A percentile compares a stretch with the other conserved stretches of the same genome.
These are phyloP conservation scores for Crenichthys baileyi DNA, from an alignment of 2,797 vertebrate genomes.

Conservation along the genomic window DNA sequence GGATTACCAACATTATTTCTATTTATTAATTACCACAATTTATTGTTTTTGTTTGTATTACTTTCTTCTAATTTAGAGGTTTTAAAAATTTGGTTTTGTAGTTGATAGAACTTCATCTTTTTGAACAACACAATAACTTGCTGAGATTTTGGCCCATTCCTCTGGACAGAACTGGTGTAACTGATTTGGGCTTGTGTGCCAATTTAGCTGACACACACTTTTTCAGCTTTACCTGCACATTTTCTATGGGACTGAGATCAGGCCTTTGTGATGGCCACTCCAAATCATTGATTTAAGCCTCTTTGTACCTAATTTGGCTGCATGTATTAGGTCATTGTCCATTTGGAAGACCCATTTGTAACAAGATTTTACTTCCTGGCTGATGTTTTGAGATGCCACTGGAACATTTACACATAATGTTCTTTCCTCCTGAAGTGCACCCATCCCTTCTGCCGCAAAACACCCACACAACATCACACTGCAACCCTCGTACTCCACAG, in stretches of 20 bases:
- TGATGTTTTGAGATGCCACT: not conserved
- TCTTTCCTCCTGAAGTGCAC: not conserved
- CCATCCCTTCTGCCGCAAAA: not conserved
- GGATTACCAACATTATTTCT: not conserved
- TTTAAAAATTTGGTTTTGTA: not conserved
- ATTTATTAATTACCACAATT: not conserved
- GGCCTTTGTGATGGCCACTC: not conserved
- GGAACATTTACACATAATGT: not conserved
- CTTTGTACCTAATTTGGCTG: not conserved
- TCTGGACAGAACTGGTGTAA: not conserved
- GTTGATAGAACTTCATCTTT: not conserved
- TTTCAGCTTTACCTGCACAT: not conserved
- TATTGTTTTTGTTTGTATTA: not conserved
- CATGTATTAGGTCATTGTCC: not conserved
- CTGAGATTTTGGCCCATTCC: not conserved
- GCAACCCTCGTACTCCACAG: not conserved
- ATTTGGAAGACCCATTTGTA: not conserved
- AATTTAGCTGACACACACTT: not conserved
- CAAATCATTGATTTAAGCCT: not conserved
- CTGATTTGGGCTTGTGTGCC: not conserved
- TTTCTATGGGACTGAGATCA: not conserved
- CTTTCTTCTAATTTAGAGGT: not conserved
- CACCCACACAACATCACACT: not conserved
- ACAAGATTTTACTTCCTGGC: not conserved
- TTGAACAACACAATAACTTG: not conserved